Conservation (phyloP, 2,888 invertebrate genomes). For the Apamea crenata region DNA sequence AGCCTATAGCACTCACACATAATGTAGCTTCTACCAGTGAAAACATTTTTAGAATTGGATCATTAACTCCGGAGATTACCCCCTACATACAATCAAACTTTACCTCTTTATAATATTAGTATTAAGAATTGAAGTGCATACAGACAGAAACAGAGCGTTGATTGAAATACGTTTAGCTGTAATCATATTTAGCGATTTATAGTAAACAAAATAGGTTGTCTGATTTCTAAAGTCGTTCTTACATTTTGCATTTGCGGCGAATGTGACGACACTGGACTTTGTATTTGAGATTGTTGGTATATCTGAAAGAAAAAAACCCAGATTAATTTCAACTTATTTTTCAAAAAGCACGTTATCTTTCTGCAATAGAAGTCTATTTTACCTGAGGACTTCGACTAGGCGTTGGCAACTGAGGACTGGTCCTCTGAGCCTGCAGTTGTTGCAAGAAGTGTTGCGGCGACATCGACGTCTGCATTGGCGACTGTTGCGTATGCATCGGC, state of each 20-base stretch:
- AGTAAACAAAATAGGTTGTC: not conserved
- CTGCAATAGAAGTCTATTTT: constrained; percentile 6
- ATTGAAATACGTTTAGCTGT: not conserved
- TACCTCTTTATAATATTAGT: too few relatives aligned
- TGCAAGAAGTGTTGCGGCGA: constrained; percentile 81
- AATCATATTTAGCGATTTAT: not conserved
- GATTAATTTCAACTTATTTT: not conserved
- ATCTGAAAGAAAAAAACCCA: constrained; percentile 73
- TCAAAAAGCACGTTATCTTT: not conserved
- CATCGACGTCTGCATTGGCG: constrained; percentile 81
- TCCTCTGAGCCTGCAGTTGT: constrained; percentile 86
- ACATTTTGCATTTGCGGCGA: constrained; percentile 88
- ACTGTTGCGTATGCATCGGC: constrained; percentile 81
- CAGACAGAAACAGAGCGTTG: not conserved
- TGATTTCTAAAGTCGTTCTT: constrained; percentile 61
- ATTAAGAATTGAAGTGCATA: not conserved
- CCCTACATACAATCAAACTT: too few relatives aligned
- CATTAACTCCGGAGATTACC: too few relatives aligned
- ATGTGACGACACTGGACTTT: constrained; percentile 87
- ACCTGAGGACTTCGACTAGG: constrained; percentile 89
- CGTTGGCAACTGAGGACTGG: constrained; percentile 87
- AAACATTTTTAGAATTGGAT: too few relatives aligned
- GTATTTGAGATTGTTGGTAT: constrained; percentile 88
- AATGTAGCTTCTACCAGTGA: too few relatives aligned
- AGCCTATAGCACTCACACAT: too few relatives aligned